Evolutionary conservation across 2,888 invertebrate species (phyloP).

Genomic region (Scaptomyza polygonia): DNA sequence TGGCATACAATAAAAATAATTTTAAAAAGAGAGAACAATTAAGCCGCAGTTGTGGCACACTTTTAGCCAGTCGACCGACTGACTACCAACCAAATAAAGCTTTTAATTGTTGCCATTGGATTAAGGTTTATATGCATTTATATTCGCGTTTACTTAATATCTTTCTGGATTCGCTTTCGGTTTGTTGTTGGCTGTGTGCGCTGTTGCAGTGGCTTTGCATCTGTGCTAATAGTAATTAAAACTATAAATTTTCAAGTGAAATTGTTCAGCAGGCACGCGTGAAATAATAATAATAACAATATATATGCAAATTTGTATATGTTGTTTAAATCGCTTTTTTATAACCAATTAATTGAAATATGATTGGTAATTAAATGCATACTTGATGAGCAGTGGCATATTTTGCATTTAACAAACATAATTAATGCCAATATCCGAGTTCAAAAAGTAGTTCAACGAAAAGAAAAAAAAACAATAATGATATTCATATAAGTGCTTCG

Average conservation of each 20-base stretch:
- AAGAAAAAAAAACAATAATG: not conserved
- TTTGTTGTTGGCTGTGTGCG: constrained; percentile 13
- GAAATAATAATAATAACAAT: constrained; percentile 60
- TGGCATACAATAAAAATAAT: not conserved
- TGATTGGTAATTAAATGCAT: constrained; percentile 77
- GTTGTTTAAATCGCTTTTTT: constrained; percentile 56
- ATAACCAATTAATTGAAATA: constrained; percentile 80
- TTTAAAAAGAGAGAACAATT: not conserved
- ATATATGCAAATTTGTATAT: constrained; percentile 17
- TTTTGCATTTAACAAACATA: constrained; percentile 55
- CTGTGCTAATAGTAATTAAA: constrained; percentile 65
- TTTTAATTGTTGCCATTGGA: constrained; percentile 77
- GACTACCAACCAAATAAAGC: constrained; percentile 56
- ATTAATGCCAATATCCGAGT: constrained; percentile 53
- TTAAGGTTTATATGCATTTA: constrained; percentile 69
- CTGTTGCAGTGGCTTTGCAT: constrained; percentile 33
- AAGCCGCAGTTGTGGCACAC: constrained; percentile 29
- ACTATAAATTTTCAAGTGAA: constrained; percentile 67
- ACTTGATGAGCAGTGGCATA: constrained; percentile 69
- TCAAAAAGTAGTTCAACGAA: constrained; percentile 13
- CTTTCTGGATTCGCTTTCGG: constrained; percentile 12
- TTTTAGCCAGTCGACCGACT: constrained; percentile 42
- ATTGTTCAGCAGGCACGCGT: constrained; percentile 38
- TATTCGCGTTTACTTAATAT: constrained; percentile 76
- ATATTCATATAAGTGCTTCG: constrained; percentile 16